Conservation (phyloP, 2,113 vertebrate species). For the Corynorhinus townsendii region DNA sequence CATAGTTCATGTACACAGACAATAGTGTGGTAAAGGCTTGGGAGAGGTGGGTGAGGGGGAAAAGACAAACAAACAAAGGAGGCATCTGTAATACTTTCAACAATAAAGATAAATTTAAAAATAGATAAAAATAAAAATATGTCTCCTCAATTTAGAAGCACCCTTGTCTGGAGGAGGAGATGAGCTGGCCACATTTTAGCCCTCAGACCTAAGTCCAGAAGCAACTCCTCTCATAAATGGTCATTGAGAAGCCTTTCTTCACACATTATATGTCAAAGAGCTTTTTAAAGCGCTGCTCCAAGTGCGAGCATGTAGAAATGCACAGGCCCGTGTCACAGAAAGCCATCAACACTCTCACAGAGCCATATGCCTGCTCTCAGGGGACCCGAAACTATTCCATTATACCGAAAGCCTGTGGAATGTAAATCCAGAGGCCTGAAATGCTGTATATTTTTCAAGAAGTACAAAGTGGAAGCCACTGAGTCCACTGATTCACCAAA, state of each 20-base stretch:
- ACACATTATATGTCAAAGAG: constrained; percentile 5
- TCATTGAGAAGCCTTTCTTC: neutral
- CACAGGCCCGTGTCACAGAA: neutral
- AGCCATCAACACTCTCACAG: constrained; percentile 36
- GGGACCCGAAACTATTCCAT: constrained; percentile 61
- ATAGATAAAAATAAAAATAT: too few species aligned
- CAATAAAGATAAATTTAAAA: too few species aligned
- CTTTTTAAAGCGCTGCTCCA: constrained; percentile 4
- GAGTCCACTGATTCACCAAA: constrained; percentile 64
- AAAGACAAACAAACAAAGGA: too few species aligned
- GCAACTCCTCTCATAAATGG: neutral
- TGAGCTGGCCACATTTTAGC: neutral
- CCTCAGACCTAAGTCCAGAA: neutral
- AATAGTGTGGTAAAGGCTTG: too few species aligned
- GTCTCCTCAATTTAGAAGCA: neutral
- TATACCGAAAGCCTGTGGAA: constrained; percentile 63
- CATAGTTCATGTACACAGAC: too few species aligned
- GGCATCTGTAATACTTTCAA: too few species aligned
- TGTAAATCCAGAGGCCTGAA: constrained; percentile 74
- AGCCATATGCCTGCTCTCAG: constrained; percentile 7
- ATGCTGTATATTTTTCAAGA: constrained; percentile 73
- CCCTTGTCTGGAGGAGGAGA: neutral
- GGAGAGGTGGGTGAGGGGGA: too few species aligned
- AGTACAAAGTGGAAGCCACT: constrained; percentile 66
- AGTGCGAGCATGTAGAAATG: constrained; percentile 14